Percentiles rank a stretch among this genome's conserved stretches.
phyloP scores from a whole-genome alignment of 2,797 vertebrate genomes.

The Rhynchotus rufescens region DNA sequence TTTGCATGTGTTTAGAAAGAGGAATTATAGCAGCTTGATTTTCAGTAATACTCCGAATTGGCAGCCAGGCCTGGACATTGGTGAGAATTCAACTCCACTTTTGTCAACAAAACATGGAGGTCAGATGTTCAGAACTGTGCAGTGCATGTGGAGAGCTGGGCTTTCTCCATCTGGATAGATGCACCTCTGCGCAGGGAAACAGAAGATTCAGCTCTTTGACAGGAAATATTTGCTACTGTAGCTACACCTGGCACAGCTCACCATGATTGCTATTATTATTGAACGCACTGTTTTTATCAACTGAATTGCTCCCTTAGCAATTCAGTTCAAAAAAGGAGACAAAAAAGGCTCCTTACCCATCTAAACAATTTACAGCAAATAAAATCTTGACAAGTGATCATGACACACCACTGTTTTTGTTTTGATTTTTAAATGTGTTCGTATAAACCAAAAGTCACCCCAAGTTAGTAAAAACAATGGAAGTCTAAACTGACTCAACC shows the following conservation, averaged over 20 bases:
- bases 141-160: accelerated
- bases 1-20: background rate
- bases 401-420: background rate
- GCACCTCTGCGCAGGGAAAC: background rate
- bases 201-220: background rate
- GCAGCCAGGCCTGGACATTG: background rate
- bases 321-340: background rate
- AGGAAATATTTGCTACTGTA: background rate
- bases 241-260: background rate
- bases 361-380: background rate
- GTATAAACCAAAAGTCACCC: background rate
- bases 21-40: background rate
- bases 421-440: background rate
- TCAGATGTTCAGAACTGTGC: background rate
- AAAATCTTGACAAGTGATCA: background rate
- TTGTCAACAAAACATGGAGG: background rate
- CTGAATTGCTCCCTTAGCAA: background rate
- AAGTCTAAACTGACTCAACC: background rate
- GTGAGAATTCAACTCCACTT: background rate
- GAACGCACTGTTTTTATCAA: background rate
- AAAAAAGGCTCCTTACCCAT: background rate
- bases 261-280: background rate
- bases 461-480: background rate
- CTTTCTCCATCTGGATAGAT: background rate
- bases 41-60: background rate